These are phyloP conservation scores for Stenotaenia linearis DNA, from an alignment of 2,888 invertebrate species.

Conservation along the genomic window DNA sequence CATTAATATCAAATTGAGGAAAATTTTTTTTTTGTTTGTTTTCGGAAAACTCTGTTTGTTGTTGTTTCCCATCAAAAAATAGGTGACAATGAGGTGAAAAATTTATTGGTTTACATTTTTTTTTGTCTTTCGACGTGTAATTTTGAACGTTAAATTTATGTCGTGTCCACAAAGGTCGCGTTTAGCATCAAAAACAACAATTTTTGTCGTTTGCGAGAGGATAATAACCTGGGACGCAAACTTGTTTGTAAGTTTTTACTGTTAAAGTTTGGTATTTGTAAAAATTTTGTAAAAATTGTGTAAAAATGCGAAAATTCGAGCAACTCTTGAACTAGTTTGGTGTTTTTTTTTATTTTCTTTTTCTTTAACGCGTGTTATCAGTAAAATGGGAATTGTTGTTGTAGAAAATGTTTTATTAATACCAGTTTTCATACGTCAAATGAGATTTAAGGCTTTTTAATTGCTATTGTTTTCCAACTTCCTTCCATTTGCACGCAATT, in stretches of 20 bases:
- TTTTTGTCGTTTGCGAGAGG: neutral
- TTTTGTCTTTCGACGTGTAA: neutral
- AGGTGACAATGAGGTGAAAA: too few species aligned
- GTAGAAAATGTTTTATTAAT: neutral
- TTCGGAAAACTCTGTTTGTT: neutral
- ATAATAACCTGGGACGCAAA: neutral
- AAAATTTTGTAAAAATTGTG: neutral
- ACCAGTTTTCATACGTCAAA: neutral
- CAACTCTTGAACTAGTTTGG: neutral
- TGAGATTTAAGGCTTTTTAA: neutral
- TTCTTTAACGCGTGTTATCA: neutral
- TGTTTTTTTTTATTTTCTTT: neutral
- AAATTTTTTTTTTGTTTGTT: neutral
- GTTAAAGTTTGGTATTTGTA: neutral
- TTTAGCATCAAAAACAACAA: constrained; percentile 17
- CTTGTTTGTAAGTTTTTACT: neutral
- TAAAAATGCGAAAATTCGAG: neutral
- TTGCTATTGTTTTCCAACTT: constrained; percentile 24
- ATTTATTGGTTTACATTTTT: neutral
- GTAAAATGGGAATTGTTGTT: neutral
- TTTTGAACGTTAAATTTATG: neutral
- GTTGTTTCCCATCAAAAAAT: neutral
- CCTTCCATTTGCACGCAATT: constrained; percentile 3
- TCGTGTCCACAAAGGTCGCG: neutral
- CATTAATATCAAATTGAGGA: neutral